Evolutionary conservation across 2,888 invertebrate genomes (phyloP).

Genomic region (Blastobasis lacticolella): DNA sequence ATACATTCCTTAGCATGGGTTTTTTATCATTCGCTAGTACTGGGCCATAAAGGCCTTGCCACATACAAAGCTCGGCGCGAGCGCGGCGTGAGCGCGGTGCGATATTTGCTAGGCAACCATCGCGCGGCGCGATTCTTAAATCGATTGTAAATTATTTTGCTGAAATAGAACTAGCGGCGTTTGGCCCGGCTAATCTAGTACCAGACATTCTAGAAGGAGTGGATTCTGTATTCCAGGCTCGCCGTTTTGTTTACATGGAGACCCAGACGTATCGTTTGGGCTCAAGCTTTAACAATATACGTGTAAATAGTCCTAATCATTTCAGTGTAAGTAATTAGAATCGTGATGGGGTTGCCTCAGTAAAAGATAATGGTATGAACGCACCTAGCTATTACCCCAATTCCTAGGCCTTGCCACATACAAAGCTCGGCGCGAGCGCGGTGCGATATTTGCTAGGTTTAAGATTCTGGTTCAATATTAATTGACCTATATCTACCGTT

Average conservation of each 20-base stretch:
- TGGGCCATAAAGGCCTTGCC: conserved; percentile 90
- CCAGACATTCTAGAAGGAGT: conserved; percentile 91
- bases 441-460: too few relatives aligned
- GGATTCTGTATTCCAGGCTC: conserved; percentile 88
- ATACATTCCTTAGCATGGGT: conserved; percentile 60
- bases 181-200: conserved; percentile 86
- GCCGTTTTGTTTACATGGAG: conserved; percentile 71
- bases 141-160: conserved; percentile 89
- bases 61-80: too few relatives aligned
- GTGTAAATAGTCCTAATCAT: conserved; percentile 11
- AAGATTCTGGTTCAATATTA: conserved; percentile 86
- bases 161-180: conserved; percentile 91
- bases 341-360: conserved; percentile 85
- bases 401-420: too few relatives aligned
- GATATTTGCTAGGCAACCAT: too few relatives aligned
- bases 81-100: too few relatives aligned
- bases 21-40: conserved; percentile 72
- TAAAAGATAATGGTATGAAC: conserved; percentile 83
- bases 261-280: conserved; percentile 15
- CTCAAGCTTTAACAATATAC: conserved; percentile 13
- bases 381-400: conserved; percentile 95
- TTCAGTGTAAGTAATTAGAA: conserved; percentile 75
- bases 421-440: too few relatives aligned
- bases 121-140: too few relatives aligned
- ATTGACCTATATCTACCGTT: conserved; percentile 77